Evolutionary conservation across 2,888 invertebrate genomes (phyloP).

Genomic region (Lithophane ornitopus): DNA sequence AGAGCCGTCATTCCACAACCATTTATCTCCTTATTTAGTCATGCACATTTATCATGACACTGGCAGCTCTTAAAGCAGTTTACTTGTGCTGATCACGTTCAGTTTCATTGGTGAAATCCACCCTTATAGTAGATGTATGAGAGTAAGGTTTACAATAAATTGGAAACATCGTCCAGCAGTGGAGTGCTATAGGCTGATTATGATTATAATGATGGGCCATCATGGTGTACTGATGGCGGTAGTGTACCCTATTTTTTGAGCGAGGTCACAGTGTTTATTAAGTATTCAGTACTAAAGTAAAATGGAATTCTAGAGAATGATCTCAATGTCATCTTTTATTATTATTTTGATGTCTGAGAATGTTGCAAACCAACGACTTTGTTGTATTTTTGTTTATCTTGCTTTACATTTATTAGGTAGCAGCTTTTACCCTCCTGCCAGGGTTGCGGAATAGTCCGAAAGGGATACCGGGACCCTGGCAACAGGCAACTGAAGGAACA

Average conservation of each 20-base stretch:
- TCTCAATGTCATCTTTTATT: constrained; percentile 14
- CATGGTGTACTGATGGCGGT: neutral
- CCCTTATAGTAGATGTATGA: neutral
- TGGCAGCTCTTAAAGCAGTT: too few relatives aligned
- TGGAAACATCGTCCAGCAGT: neutral
- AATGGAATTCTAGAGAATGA: constrained; percentile 20
- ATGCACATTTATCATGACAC: too few relatives aligned
- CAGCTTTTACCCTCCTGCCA: too few relatives aligned
- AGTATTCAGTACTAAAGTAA: neutral
- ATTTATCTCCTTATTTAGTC: too few relatives aligned
- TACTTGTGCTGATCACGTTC: too few relatives aligned
- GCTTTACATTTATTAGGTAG: neutral
- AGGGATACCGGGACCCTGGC: too few relatives aligned
- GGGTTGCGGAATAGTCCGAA: too few relatives aligned
- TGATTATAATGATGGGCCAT: neutral
- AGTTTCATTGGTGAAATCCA: too few relatives aligned
- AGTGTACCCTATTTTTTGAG: neutral
- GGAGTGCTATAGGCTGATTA: neutral
- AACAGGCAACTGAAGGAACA: too few relatives aligned
- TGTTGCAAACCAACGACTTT: constrained; percentile 6
- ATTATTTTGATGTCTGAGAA: neutral
- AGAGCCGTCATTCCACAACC: too few relatives aligned
- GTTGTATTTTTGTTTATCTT: neutral
- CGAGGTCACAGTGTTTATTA: neutral
- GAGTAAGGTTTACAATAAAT: neutral